Evolutionary conservation across 2,113 vertebrate species (phyloP).

Genomic region (Glaucomys volans): DNA sequence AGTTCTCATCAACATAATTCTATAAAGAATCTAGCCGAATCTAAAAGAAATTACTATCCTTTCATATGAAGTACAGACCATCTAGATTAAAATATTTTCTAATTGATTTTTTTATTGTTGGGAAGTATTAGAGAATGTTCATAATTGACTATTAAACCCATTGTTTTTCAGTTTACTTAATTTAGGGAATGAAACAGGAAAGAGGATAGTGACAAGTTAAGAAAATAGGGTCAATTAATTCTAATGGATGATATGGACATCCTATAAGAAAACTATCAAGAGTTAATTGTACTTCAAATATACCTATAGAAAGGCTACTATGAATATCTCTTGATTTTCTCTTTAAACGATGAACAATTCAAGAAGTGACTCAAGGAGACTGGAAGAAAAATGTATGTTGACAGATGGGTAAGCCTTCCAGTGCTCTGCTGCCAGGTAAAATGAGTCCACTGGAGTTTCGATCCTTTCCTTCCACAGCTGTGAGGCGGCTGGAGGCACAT

Average conservation of each 20-base stretch:
- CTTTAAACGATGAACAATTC: slow-evolving; percentile 72
- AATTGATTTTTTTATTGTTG: slow-evolving; percentile 40
- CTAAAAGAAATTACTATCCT: neutral
- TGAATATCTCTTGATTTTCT: slow-evolving; percentile 71
- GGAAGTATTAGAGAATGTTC: slow-evolving; percentile 3
- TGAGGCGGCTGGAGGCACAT: slow-evolving; percentile 29
- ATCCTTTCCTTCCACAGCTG: slow-evolving; percentile 71
- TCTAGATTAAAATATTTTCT: slow-evolving; percentile 3
- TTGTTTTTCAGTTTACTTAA: slow-evolving; percentile 29
- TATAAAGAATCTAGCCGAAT: slow-evolving; percentile 31
- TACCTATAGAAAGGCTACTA: slow-evolving; percentile 65
- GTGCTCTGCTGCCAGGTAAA: slow-evolving; percentile 65
- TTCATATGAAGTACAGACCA: slow-evolving; percentile 10
- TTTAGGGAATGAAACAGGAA: neutral
- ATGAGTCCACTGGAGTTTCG: slow-evolving; percentile 52
- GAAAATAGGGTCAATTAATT: neutral
- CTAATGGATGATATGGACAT: slow-evolving; percentile 1
- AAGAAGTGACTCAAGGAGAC: slow-evolving; percentile 31
- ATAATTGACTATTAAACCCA: neutral
- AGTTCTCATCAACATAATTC: neutral
- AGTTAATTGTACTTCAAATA: slow-evolving; percentile 58
- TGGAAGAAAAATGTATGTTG: slow-evolving; percentile 79
- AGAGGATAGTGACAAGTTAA: neutral
- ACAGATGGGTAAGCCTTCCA: slow-evolving; percentile 64
- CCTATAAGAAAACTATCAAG: neutral